Conservation (phyloP, 2,797 vertebrate genomes). For the Pseudocheirus occidentalis region DNA sequence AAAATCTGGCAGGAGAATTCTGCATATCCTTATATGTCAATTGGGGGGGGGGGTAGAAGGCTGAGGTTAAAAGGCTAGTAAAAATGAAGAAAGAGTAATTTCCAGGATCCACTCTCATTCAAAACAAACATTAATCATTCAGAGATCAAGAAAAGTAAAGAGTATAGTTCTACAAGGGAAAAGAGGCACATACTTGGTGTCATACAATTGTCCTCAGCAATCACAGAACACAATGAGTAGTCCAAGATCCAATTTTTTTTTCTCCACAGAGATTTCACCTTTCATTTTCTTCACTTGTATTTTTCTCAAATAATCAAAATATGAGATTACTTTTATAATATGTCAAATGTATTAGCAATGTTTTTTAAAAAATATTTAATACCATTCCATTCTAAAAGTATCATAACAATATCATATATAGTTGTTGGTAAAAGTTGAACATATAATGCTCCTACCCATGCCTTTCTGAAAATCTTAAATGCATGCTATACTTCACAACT, state of each 20-base stretch:
- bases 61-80: not conserved
- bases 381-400: not conserved
- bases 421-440: not conserved
- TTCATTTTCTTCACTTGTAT: conserved; percentile 64
- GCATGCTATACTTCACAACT: not conserved
- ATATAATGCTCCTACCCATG: fast-evolving
- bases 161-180: conserved; percentile 37
- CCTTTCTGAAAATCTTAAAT: too few relatives aligned
- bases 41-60: conserved; percentile 11
- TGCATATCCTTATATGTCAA: not conserved
- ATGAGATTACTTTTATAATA: conserved; percentile 43
- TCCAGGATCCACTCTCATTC: conserved; percentile 35
- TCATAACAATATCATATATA: not conserved
- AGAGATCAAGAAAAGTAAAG: conserved; percentile 43
- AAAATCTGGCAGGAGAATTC: not conserved
- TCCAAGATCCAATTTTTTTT: conserved; percentile 31
- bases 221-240: conserved; percentile 31
- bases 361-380: conserved; percentile 13
- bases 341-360: conserved; percentile 74
- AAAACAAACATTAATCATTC: conserved; percentile 40
- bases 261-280: conserved; percentile 54
- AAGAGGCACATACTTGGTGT: not conserved
- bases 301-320: conserved; percentile 45
- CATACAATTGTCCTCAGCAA: conserved; percentile 29
- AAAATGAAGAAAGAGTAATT: conserved; percentile 7